These are phyloP conservation scores for Sceloporus tristichus DNA, from an alignment of 2,113 vertebrate genomes.

Conservation along the genomic window DNA sequence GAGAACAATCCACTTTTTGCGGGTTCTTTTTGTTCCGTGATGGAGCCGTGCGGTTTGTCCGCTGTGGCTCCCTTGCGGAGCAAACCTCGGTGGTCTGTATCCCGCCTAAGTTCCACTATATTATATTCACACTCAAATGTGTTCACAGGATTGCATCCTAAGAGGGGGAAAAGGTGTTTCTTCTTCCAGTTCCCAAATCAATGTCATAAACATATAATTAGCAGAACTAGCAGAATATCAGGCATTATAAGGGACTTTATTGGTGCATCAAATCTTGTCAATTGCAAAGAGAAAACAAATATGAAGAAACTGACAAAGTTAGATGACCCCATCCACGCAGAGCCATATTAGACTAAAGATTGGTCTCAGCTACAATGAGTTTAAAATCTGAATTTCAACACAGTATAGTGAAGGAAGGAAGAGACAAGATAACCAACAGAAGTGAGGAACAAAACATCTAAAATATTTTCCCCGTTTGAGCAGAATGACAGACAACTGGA, in stretches of 20 bases:
- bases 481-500: not conserved
- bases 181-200: not conserved
- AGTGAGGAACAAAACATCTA: not conserved
- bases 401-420: not conserved
- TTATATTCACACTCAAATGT: not conserved
- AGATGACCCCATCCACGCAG: not conserved
- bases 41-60: no score
- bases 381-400: slow-evolving; percentile 15
- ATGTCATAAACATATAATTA: not conserved
- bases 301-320: not conserved
- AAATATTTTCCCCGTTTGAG: not conserved
- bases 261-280: not conserved
- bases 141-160: not conserved
- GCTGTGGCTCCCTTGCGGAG: no score
- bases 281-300: not conserved
- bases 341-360: not conserved
- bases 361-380: not conserved
- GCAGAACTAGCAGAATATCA: not conserved
- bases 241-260: not conserved
- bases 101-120: not conserved
- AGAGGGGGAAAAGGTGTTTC: not conserved
- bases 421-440: not conserved
- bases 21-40: no score
- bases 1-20: no score
- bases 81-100: no score